Evolutionary conservation across 2,797 vertebrate species (phyloP).

Genomic region (Cirrhinus mrigala): DNA sequence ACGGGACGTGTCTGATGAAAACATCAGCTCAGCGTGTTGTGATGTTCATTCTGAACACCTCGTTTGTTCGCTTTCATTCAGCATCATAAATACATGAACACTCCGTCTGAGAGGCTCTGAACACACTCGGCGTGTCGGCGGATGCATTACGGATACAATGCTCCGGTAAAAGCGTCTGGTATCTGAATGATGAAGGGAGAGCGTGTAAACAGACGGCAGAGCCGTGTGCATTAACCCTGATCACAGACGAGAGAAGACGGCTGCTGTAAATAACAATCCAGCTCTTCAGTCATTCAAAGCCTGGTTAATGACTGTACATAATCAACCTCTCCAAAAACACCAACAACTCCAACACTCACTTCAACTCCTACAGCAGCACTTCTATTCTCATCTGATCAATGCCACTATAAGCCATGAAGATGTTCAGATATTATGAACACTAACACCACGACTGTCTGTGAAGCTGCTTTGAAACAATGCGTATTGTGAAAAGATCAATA

Average conservation of each 20-base stretch:
- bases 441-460: no score
- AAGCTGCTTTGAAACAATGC: no score
- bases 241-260: background rate
- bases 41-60: background rate
- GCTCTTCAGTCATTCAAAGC: background rate
- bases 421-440: background rate
- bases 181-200: background rate
- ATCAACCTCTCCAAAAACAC: no score
- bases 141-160: background rate
- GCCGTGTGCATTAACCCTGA: background rate
- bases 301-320: no score
- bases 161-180: background rate
- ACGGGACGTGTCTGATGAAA: background rate
- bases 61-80: background rate
- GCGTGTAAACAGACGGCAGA: background rate
- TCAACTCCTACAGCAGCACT: background rate
- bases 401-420: background rate
- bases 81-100: background rate
- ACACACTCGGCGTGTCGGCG: background rate
- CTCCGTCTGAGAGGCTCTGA: background rate
- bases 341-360: no score
- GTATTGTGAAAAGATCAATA: no score
- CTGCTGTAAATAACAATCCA: background rate
- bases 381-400: no score
- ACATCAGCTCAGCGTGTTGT: background rate